Conservation (phyloP, 2,888 invertebrate genomes). For the Eucriotettix oculatus region DNA sequence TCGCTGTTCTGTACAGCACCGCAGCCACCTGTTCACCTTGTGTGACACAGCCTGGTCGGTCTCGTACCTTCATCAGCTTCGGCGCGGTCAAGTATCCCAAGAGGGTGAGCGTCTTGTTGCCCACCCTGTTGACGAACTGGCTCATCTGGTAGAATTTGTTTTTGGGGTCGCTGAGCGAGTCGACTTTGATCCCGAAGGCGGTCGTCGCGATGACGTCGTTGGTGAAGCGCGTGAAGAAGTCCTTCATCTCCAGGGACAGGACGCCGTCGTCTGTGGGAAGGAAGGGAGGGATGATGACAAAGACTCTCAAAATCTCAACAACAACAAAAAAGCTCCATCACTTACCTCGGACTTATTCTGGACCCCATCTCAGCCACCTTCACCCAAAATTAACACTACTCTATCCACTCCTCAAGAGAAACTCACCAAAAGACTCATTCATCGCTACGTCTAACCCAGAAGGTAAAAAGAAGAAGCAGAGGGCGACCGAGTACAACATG, state of each 20-base stretch:
- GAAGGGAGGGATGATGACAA: neutral
- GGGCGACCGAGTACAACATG: no score
- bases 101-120: conserved; percentile 8
- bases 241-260: conserved; percentile 25
- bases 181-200: conserved; percentile 36
- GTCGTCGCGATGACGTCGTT: conserved; percentile 41
- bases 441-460: no score
- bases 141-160: conserved; percentile 36
- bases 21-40: no score
- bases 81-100: conserved; percentile 6
- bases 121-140: conserved; percentile 12
- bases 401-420: neutral
- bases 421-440: no score
- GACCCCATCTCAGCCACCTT: no score
- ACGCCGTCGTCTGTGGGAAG: neutral
- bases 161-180: conserved; percentile 33
- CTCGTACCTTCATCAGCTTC: conserved; percentile 6
- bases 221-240: conserved; percentile 33
- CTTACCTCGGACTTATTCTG: no score
- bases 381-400: neutral
- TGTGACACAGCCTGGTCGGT: no score
- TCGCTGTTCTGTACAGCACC: no score
- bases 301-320: no score
- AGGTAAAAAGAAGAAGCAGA: no score
- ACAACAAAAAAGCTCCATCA: no score